Evolutionary conservation across 1,140 invertebrate genomes (phyloP).

Genomic region (Drosophila sechellia): DNA sequence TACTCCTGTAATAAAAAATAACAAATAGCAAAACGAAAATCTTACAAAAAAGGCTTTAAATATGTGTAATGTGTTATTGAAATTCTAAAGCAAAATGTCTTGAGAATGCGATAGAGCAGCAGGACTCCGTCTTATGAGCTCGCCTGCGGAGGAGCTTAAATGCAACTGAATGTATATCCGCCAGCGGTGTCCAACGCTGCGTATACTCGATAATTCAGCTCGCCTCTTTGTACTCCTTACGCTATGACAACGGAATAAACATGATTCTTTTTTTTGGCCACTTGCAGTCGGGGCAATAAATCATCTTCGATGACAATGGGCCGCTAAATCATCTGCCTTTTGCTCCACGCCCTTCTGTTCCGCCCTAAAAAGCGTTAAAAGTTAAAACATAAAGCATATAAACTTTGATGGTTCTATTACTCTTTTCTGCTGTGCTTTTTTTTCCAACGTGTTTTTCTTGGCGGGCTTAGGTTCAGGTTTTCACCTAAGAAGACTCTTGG

Average conservation of each 20-base stretch:
- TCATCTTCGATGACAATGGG: conserved; percentile 48
- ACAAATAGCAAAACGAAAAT: too few species aligned
- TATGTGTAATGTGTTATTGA: too few species aligned
- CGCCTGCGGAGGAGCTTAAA: conserved; percentile 1
- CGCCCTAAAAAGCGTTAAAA: conserved; percentile 18
- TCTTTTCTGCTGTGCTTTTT: conserved; percentile 1
- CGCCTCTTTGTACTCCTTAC: not conserved
- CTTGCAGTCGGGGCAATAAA: conserved; percentile 42
- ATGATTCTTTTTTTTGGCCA: conserved; percentile 13
- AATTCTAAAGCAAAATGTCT: too few species aligned
- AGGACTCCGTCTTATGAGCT: not conserved
- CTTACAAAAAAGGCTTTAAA: too few species aligned
- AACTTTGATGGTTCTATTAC: conserved; percentile 45
- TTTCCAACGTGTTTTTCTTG: not conserved
- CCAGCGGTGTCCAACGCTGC: conserved; percentile 20
- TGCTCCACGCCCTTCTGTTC: not conserved
- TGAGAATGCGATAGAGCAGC: not conserved
- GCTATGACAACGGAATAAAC: conserved; percentile 19
- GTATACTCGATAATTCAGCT: conserved; percentile 26
- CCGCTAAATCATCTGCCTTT: not conserved
- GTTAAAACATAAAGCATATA: conserved; percentile 39
- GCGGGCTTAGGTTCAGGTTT: not conserved
- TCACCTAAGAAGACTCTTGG: not conserved
- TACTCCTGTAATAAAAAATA: too few species aligned
- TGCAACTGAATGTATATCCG: conserved; percentile 6